phyloP scores from a whole-genome alignment of 2,888 invertebrate genomes.

The Glyphotaelius pellucidus region DNA sequence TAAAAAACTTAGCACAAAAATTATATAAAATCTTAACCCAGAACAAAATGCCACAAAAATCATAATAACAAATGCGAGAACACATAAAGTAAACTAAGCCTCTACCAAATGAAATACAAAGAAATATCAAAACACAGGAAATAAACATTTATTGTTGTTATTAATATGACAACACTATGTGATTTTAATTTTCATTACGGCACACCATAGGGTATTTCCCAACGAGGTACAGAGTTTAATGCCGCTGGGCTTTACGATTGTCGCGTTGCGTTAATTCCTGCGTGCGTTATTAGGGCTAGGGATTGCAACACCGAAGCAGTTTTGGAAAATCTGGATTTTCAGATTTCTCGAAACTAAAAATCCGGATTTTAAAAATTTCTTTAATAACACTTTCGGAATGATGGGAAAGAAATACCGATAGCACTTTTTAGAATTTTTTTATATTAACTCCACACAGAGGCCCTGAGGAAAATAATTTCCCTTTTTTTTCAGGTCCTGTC shows the following conservation, averaged over 20 bases:
- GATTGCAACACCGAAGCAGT: too few relatives aligned
- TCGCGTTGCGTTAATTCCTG: conserved; percentile 34
- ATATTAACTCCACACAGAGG: too few relatives aligned
- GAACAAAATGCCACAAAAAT: not conserved
- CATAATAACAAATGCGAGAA: not conserved
- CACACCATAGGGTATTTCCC: not conserved
- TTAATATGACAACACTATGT: conserved; percentile 29
- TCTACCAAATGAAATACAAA: not conserved
- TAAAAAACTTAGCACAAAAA: not conserved
- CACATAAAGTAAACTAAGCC: not conserved
- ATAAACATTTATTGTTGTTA: conserved; percentile 18
- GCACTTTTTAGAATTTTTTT: too few relatives aligned
- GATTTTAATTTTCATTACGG: conserved; percentile 29
- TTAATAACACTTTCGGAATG: too few relatives aligned
- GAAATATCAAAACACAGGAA: conserved; percentile 3
- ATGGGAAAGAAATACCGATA: too few relatives aligned
- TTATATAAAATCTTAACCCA: not conserved
- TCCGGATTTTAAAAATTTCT: too few relatives aligned
- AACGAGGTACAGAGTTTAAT: conserved; percentile 18
- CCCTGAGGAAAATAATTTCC: too few relatives aligned
- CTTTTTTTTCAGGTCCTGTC: too few relatives aligned
- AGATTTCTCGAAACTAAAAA: too few relatives aligned
- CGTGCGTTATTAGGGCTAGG: conserved; percentile 11
- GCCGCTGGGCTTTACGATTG: conserved; percentile 17
- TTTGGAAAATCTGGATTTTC: too few relatives aligned